Percentiles rank a stretch among this genome's conserved stretches.
Evolutionary conservation across 2,797 vertebrate genomes (phyloP).

Genomic region (Crossoptilon crossoptilon): DNA sequence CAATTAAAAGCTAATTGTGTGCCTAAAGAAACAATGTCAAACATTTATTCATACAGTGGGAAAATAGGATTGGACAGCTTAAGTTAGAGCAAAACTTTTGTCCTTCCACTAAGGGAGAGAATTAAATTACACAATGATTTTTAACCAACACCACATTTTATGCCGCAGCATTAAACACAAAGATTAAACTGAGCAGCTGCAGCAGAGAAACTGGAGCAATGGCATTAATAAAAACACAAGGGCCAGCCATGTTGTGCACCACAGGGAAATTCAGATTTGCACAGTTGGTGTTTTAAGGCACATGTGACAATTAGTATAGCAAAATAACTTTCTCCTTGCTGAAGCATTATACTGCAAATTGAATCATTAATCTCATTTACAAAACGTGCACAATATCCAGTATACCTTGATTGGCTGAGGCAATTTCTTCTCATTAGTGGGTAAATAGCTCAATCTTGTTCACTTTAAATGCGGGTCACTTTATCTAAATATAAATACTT

Average conservation of each 20-base stretch:
- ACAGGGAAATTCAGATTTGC: slow-evolving; percentile 56
- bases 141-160: slow-evolving; percentile 38
- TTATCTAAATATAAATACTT: slow-evolving; percentile 4
- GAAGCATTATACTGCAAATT: slow-evolving; percentile 69
- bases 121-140: slow-evolving; percentile 12
- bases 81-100: slow-evolving; percentile 11
- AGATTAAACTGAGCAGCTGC: slow-evolving; percentile 61
- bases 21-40: slow-evolving; percentile 65
- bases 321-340: slow-evolving; percentile 73
- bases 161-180: slow-evolving; percentile 6
- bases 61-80: slow-evolving; percentile 41
- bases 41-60: slow-evolving; percentile 36
- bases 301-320: slow-evolving; percentile 66
- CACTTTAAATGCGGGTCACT: slow-evolving; percentile 36
- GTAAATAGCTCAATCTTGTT: slow-evolving; percentile 17
- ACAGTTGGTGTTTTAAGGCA: slow-evolving; percentile 68
- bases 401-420: not conserved
- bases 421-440: slow-evolving; percentile 33
- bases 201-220: slow-evolving; percentile 39
- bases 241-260: slow-evolving; percentile 12
- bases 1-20: slow-evolving; percentile 78
- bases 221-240: slow-evolving; percentile 68
- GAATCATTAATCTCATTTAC: slow-evolving; percentile 77
- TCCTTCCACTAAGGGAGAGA: slow-evolving; percentile 38
- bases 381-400: slow-evolving; percentile 49